Conservation (phyloP, 1,140 invertebrate genomes). For the Grapholita molesta region DNA sequence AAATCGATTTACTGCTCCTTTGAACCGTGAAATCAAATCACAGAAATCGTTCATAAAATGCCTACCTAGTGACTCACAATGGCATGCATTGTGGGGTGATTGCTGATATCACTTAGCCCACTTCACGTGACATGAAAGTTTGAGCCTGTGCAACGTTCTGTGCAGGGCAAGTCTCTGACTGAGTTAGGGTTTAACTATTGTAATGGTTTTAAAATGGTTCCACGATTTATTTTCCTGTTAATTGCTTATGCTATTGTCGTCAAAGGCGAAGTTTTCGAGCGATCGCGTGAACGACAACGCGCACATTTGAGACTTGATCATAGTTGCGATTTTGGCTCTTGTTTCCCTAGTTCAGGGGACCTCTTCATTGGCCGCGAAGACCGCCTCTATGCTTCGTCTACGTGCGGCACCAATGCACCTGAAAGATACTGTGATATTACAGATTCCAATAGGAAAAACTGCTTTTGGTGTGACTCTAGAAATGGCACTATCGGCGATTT, state of each 20-base stretch:
- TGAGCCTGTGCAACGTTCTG: too few relatives aligned
- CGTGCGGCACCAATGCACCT: constrained; percentile 89
- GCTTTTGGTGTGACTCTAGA: constrained; percentile 96
- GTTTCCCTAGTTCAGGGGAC: constrained; percentile 99
- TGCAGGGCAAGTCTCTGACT: neutral
- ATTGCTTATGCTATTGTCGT: constrained; percentile 40
- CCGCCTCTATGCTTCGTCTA: constrained; percentile 92
- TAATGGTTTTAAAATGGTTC: constrained; percentile 41
- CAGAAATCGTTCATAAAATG: neutral
- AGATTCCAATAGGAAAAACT: constrained; percentile 96
- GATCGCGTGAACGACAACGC: constrained; percentile 54
- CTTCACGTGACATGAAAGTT: too few relatives aligned
- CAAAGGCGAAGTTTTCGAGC: constrained; percentile 49
- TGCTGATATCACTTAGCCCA: too few relatives aligned
- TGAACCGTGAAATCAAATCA: neutral
- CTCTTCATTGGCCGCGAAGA: constrained; percentile 96
- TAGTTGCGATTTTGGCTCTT: constrained; percentile 95
- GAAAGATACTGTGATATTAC: constrained; percentile 98
- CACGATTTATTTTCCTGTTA: constrained; percentile 48
- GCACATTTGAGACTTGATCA: constrained; percentile 73
- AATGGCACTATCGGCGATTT: constrained; percentile 79
- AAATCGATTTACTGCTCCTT: neutral
- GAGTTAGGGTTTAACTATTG: neutral
- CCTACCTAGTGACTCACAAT: neutral
- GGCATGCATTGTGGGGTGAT: too few relatives aligned